These are phyloP conservation scores for Taphrorychus bicolor DNA, from an alignment of 2,888 invertebrate species.

Conservation along the genomic window DNA sequence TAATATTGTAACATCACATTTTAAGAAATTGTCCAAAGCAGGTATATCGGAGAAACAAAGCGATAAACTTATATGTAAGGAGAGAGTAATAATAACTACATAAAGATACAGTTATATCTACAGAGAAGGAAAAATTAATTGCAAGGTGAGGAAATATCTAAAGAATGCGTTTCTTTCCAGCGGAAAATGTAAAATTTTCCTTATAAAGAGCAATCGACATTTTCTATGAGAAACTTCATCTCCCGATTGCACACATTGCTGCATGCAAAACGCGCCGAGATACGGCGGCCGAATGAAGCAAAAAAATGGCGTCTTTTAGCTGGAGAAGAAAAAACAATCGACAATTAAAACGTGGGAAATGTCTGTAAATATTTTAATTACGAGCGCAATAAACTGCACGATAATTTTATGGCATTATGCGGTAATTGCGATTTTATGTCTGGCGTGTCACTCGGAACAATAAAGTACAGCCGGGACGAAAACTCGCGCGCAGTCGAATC, in stretches of 20 bases:
- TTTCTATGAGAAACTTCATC: not conserved
- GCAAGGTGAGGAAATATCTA: not conserved
- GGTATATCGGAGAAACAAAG: too few relatives aligned
- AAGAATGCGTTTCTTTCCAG: not conserved
- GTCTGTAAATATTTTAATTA: slow-evolving; percentile 40
- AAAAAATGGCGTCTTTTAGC: slow-evolving; percentile 20
- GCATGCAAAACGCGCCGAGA: not conserved
- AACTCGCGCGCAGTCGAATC: not conserved
- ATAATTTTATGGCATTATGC: slow-evolving; percentile 31
- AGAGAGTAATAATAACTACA: too few relatives aligned
- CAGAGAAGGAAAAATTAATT: too few relatives aligned
- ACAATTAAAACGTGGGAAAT: slow-evolving; percentile 37
- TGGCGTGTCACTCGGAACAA: slow-evolving; percentile 8
- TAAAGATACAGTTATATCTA: too few relatives aligned
- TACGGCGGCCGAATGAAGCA: not conserved
- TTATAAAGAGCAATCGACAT: not conserved
- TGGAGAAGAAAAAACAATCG: slow-evolving; percentile 23
- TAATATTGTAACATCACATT: too few relatives aligned
- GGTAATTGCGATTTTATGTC: slow-evolving; percentile 19
- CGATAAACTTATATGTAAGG: too few relatives aligned
- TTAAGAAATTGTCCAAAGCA: too few relatives aligned
- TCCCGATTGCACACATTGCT: too few relatives aligned
- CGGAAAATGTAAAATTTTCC: not conserved
- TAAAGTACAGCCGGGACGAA: not conserved
- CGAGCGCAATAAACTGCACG: slow-evolving; percentile 28